A percentile compares a stretch with the other conserved stretches of the same genome.
These are phyloP conservation scores for Gymnarchus niloticus DNA, from an alignment of 2,113 vertebrate species.

Conservation along the genomic window DNA sequence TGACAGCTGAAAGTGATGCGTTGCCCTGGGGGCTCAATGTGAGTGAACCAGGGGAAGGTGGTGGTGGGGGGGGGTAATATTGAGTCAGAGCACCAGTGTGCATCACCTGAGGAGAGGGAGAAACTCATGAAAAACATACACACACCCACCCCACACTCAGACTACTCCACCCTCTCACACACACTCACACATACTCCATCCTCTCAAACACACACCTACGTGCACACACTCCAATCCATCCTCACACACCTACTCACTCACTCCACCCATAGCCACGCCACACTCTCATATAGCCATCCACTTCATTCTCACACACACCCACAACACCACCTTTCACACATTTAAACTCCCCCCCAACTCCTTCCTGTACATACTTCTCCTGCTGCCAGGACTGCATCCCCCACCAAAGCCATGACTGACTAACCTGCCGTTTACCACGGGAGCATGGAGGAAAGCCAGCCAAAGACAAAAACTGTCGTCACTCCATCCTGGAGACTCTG, in stretches of 20 bases:
- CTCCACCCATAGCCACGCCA: neutral
- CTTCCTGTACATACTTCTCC: no score
- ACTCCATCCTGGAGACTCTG: neutral
- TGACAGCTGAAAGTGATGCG: constrained; percentile 36
- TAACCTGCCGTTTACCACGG: neutral
- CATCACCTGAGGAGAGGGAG: constrained; percentile 1
- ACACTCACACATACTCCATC: neutral
- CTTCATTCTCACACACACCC: no score
- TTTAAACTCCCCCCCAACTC: no score
- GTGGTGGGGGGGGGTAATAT: neutral
- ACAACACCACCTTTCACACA: no score
- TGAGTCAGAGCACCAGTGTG: neutral
- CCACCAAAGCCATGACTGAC: neutral
- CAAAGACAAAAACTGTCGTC: neutral
- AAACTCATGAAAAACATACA: no score
- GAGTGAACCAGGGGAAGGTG: neutral
- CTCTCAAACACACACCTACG: neutral
- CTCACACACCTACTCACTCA: neutral
- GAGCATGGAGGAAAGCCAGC: neutral
- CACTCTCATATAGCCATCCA: no score
- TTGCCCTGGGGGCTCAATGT: constrained; percentile 37
- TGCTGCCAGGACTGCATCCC: no score
- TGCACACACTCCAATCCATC: neutral
- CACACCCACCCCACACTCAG: neutral
- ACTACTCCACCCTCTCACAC: neutral